Evolutionary conservation across 35 echinoderm and acorn worm species (phyloP), one percentile per base, ranked within the genome.

Genomic region (Apostichopus japonicus): DNA sequence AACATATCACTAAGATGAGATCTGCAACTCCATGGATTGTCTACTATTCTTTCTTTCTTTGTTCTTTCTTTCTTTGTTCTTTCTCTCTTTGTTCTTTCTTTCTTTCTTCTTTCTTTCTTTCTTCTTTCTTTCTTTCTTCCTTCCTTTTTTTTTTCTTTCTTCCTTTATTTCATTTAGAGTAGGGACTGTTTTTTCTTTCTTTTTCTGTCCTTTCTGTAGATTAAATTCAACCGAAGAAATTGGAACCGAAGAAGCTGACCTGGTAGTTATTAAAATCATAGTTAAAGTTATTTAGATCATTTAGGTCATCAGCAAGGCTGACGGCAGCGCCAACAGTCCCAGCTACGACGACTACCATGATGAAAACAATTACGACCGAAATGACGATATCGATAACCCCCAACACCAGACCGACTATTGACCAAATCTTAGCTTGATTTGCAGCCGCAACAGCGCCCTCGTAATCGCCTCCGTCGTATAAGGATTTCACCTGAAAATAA

Each of bases 401-500:
- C 9, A 87, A 71, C 24, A 87, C 86, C 9, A 87, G 16, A 62
- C 86, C 86, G 5, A 87, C 56, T 22, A 87, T 87, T 2, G 86
- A 87, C 56, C 54, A 87, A 14, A 87, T 17, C 86, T 87, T 87
- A 2, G 86, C 86, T 10, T 87, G 86, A n/a, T 87, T 87, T 22
- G 86, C n/a, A 14, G 86, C 57, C 23, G 86, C 4, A 71, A 87
- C 16, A 71, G 86, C 57, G 86, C 86, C 86, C 11, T 87, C 21
- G 22, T 87, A 87, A 87, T 87, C 86, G 3, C 86, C 86, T 62
- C 6, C 27, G 5, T 87, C 56, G 56, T 87, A 71, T 23, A 58
- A 24, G 19, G 86, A 87, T 44, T 87, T 87, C 56, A 87, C 86
- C 86, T 87, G 79, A 79, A 44, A 21, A 15, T 15, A 83, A 13